Evolutionary conservation across 1,140 invertebrate species (phyloP), one percentile per base, ranked within the genome.

Genomic region (Anoplophora glabripennis): DNA sequence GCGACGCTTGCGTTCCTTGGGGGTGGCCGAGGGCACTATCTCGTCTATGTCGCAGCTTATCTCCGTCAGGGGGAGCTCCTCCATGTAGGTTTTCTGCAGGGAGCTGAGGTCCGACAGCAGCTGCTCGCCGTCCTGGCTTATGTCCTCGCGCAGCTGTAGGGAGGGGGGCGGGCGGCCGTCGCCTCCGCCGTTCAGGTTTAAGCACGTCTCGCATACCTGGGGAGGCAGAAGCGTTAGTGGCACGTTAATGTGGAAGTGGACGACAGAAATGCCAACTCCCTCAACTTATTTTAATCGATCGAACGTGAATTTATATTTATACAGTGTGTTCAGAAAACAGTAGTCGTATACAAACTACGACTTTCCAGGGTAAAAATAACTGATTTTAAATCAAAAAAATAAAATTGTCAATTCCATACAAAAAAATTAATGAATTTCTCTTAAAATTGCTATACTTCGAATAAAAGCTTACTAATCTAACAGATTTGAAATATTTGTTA

Each of bases 131-230:
- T 75, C 73, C 37, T 68, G 61, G 15, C 57, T 65, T 28, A 70
- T 65, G 46, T 75, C 73, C 52, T 75, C 71, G 11, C 72, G 65
- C n/a, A 75, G 46, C 36, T 68, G 52, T 69, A 65, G 38, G 68
- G 41, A 46, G 56, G 65, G 54, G 64, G 70, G 14, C 71, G 52
- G 62, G 71, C 72, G 11, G 68, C 47, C 8, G 46, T 35, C 3
- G 59, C 36, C 12, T 53, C 61, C n/a, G 49, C 58, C 14, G 41
- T 47, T 34, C 52, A 21, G 40, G 12, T 42, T 54, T 18, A 64
- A 37, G 34, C 63, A 64, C 8, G 46, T 35, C 10, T 56, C 53
- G 37, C 63, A 64, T 15, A 64, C 33, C 53, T 63, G 33, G 0
- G 56, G 40, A 47, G 46, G 11, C 21, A 28, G 5, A 28, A 28